These are phyloP conservation scores for Rhopalosiphum padi DNA, from an alignment of 1,140 invertebrate genomes.

Conservation along the genomic window DNA sequence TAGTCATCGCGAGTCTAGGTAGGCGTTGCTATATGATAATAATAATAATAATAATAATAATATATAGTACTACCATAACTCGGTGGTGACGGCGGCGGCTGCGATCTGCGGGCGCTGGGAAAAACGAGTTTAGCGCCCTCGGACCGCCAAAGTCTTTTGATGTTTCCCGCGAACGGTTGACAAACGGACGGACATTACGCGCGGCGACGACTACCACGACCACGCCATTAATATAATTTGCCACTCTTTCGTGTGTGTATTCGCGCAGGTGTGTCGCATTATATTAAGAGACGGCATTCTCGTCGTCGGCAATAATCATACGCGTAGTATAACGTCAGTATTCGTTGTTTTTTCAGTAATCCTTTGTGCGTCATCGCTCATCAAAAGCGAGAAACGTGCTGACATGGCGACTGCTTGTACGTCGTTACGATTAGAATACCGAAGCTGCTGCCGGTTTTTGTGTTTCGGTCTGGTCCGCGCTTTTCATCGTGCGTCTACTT, in stretches of 20 bases:
- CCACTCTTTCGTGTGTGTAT: not conserved
- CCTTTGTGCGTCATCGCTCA: not conserved
- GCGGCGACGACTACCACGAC: not conserved
- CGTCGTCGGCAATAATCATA: not conserved
- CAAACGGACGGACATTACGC: not conserved
- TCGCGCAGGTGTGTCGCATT: not conserved
- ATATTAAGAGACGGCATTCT: not conserved
- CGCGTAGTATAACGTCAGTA: not conserved
- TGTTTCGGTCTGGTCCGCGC: not conserved
- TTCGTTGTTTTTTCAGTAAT: not conserved
- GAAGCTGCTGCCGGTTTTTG: too few species aligned
- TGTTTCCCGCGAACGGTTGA: conserved; percentile 25
- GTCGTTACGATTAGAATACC: too few species aligned
- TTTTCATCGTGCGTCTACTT: not conserved
- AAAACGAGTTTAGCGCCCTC: conserved; percentile 40
- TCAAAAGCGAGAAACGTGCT: not conserved
- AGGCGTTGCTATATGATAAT: not conserved
- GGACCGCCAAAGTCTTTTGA: not conserved
- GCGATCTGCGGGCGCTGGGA: not conserved
- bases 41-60: not conserved
- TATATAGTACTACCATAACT: not conserved
- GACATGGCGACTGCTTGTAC: too few species aligned
- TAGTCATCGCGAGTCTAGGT: not conserved
- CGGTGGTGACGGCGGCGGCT: not conserved
- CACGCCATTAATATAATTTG: not conserved